phyloP scores from a whole-genome alignment of 2,113 vertebrate genomes.

The Trogon melanurus region DNA sequence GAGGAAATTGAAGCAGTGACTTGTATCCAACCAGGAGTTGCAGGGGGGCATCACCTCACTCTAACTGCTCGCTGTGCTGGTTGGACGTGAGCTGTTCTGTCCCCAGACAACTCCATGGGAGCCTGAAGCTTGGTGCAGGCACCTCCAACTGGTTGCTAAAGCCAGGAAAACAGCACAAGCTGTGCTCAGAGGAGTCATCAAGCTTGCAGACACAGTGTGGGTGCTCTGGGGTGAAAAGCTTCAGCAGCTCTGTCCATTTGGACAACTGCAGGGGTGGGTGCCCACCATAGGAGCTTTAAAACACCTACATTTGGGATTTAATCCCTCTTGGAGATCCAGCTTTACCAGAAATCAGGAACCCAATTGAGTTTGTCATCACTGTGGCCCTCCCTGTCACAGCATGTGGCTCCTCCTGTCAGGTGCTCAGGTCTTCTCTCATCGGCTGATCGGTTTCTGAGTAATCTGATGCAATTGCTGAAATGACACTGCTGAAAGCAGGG shows the following conservation, averaged over 20 bases:
- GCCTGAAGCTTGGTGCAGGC: not conserved
- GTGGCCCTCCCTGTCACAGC: too few relatives aligned
- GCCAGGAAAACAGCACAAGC: not conserved
- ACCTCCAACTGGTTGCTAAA: not conserved
- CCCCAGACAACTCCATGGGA: accelerated
- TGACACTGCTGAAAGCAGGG: not conserved
- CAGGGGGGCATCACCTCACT: not conserved
- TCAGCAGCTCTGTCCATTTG: not conserved
- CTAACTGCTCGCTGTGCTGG: accelerated
- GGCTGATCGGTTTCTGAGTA: not conserved
- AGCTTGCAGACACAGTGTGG: not conserved
- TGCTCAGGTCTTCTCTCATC: not conserved
- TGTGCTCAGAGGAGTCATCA: not conserved
- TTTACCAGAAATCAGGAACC: not conserved
- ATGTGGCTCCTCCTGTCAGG: not conserved
- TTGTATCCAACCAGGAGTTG: not conserved
- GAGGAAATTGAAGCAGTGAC: not conserved
- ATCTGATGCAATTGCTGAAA: accelerated
- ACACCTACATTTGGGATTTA: not conserved
- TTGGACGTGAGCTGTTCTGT: accelerated
- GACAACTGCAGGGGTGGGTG: not conserved
- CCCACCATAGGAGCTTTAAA: not conserved
- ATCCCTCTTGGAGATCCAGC: not conserved
- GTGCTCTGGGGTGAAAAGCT: not conserved
- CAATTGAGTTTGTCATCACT: not conserved